Conservation (phyloP, 2,113 vertebrate species). For the Bagarius yarrelli region DNA sequence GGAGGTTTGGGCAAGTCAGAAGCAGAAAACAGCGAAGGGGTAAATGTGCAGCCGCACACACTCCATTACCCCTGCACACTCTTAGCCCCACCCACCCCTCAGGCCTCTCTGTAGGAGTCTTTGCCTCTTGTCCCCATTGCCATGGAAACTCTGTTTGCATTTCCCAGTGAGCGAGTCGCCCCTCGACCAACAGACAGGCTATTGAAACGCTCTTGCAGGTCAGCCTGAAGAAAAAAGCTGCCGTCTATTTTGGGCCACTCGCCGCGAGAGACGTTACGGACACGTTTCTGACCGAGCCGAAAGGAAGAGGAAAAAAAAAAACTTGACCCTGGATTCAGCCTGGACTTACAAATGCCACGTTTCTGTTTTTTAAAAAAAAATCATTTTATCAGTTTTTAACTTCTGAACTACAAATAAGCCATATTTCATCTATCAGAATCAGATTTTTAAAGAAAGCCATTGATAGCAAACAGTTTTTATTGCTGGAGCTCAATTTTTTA, state of each 20-base stretch:
- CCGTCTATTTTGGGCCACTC: conserved; percentile 60
- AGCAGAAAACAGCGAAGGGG: neutral
- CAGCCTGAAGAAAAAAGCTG: conserved; percentile 61
- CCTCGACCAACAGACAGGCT: conserved; percentile 70
- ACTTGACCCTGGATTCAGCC: conserved; percentile 42
- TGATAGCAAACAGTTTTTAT: too few species aligned
- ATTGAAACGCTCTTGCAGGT: conserved; percentile 58
- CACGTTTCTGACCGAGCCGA: conserved; percentile 62
- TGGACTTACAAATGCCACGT: too few species aligned
- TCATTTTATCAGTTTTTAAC: too few species aligned
- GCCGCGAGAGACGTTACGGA: conserved; percentile 61
- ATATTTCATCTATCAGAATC: too few species aligned
- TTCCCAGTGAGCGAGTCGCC: conserved; percentile 72
- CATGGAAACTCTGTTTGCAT: conserved; percentile 78
- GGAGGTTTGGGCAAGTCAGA: neutral
- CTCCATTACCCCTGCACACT: conserved; percentile 9
- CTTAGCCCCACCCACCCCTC: conserved; percentile 32
- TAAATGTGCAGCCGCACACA: conserved; percentile 26
- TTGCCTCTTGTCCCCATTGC: conserved; percentile 63
- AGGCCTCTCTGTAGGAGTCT: conserved; percentile 53
- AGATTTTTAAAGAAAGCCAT: too few species aligned
- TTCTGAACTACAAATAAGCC: too few species aligned
- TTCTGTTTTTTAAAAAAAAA: too few species aligned
- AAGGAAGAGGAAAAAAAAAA: conserved; percentile 49
- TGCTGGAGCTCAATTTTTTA: too few species aligned